Conservation (phyloP, 2,888 invertebrate genomes). For the Drosophila suboccidentalis region DNA sequence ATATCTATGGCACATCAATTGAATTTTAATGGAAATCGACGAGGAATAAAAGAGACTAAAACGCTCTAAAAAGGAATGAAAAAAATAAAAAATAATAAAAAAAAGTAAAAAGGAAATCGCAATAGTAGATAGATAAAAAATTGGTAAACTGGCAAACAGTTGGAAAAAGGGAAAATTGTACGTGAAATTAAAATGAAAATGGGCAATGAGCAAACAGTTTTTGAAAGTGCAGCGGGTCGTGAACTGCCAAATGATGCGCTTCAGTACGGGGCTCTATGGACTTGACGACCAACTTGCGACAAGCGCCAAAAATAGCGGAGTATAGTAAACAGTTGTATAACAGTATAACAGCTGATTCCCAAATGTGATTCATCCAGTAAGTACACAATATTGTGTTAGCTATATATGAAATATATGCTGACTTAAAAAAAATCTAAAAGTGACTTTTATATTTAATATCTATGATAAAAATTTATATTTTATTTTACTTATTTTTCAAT, state of each 20-base stretch:
- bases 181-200: slow-evolving; percentile 75
- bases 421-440: background rate
- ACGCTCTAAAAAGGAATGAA: slow-evolving; percentile 69
- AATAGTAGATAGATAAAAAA: slow-evolving; percentile 17
- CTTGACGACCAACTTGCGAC: background rate
- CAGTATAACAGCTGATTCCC: background rate
- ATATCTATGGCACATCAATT: slow-evolving; percentile 74
- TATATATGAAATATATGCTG: too few species aligned
- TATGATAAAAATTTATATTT: too few species aligned
- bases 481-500: too few species aligned
- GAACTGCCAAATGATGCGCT: slow-evolving; percentile 45
- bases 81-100: slow-evolving; percentile 12
- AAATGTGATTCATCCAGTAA: background rate
- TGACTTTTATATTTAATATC: too few species aligned
- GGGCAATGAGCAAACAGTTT: slow-evolving; percentile 72
- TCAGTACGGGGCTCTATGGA: background rate
- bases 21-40: slow-evolving; percentile 83
- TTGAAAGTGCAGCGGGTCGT: slow-evolving; percentile 62
- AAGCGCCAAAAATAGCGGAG: background rate
- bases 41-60: slow-evolving; percentile 82
- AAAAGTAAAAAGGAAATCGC: slow-evolving; percentile 11
- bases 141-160: slow-evolving; percentile 61
- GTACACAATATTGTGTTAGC: background rate
- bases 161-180: slow-evolving; percentile 70
- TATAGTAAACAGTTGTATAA: background rate